phyloP scores from a whole-genome alignment of 1,140 invertebrate genomes.

The Pachypsylla venusta region DNA sequence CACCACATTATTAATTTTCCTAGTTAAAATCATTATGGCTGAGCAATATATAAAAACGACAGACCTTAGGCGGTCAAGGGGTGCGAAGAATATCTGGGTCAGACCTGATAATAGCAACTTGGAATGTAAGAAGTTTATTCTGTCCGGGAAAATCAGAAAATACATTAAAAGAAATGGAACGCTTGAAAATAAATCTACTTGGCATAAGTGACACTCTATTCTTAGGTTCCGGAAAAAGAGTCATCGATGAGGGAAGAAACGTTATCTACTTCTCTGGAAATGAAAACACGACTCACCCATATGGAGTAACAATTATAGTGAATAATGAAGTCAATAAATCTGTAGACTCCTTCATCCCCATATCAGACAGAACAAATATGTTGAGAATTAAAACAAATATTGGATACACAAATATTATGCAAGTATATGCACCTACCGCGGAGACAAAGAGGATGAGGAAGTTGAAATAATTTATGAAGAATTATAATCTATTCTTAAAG shows the following conservation, averaged over 20 bases:
- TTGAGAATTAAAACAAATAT: conserved; percentile 16
- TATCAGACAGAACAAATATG: conserved; percentile 20
- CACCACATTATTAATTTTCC: conserved; percentile 11
- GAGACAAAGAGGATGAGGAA: conserved; percentile 20
- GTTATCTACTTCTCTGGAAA: conserved; percentile 9
- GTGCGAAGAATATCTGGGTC: conserved; percentile 8
- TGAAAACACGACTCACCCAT: conserved; percentile 11
- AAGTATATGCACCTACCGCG: conserved; percentile 27
- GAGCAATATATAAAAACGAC: background rate
- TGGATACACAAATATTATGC: conserved; percentile 26
- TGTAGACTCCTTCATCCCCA: background rate
- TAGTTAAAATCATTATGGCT: conserved; percentile 12
- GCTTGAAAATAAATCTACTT: conserved; percentile 17
- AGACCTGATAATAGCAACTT: conserved; percentile 6
- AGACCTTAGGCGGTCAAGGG: conserved; percentile 3
- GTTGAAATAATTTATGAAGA: conserved; percentile 23
- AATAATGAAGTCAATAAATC: conserved; percentile 2
- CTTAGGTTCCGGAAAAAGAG: conserved; percentile 8
- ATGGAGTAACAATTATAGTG: conserved; percentile 20
- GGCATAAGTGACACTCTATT: conserved; percentile 19
- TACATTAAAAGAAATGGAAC: conserved; percentile 15
- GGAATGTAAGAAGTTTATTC: conserved; percentile 7
- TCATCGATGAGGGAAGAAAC: background rate
- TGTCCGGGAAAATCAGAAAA: background rate
- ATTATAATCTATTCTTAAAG: conserved; percentile 14